A percentile compares a stretch with the other conserved stretches of the same genome.
These are phyloP conservation scores for Dysidea cf. avara DNA, from an alignment of 37 sponge, comb jelly and placozoan genomes.

Conservation along the genomic window DNA sequence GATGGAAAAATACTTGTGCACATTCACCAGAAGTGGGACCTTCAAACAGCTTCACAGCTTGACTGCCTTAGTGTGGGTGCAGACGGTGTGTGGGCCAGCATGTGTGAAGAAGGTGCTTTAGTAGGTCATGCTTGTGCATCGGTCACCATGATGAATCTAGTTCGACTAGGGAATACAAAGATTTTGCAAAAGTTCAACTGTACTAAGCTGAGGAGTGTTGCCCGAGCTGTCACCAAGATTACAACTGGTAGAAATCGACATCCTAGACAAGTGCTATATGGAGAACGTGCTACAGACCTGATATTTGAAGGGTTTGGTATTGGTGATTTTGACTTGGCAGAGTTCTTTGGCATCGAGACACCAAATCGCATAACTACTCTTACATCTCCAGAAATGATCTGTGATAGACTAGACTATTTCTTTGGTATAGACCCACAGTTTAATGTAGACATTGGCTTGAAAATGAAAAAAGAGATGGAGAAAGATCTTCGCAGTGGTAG, in stretches of 20 bases:
- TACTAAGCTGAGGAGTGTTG: conserved; percentile 65
- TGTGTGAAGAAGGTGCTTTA: conserved; percentile 88
- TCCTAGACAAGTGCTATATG: too few relatives aligned
- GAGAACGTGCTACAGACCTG: too few relatives aligned
- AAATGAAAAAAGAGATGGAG: conserved; percentile 75
- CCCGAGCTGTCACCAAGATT: conserved; percentile 60
- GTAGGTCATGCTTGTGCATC: conserved; percentile 80
- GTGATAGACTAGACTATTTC: conserved; percentile 45
- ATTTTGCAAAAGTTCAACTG: conserved; percentile 72
- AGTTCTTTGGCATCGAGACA: too few relatives aligned
- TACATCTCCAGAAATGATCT: conserved; percentile 68
- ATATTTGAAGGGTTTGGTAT: too few relatives aligned
- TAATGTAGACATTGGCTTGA: conserved; percentile 35
- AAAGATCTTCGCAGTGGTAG: conserved; percentile 48
- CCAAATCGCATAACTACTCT: conserved; percentile 77
- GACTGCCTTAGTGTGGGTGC: conserved; percentile 78
- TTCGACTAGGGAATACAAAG: conserved; percentile 76
- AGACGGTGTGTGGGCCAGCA: conserved; percentile 84
- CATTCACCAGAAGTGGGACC: too few relatives aligned
- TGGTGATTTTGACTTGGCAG: conserved; percentile 29
- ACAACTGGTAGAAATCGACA: conserved; percentile 66
- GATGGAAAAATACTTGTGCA: too few relatives aligned
- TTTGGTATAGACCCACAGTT: conserved; percentile 69
- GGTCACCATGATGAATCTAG: too few relatives aligned
- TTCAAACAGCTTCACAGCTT: too few relatives aligned